A percentile compares a stretch with the other conserved stretches of the same genome.
phyloP scores from a whole-genome alignment of 1,140 invertebrate genomes.

The Steinernema khuongi region DNA sequence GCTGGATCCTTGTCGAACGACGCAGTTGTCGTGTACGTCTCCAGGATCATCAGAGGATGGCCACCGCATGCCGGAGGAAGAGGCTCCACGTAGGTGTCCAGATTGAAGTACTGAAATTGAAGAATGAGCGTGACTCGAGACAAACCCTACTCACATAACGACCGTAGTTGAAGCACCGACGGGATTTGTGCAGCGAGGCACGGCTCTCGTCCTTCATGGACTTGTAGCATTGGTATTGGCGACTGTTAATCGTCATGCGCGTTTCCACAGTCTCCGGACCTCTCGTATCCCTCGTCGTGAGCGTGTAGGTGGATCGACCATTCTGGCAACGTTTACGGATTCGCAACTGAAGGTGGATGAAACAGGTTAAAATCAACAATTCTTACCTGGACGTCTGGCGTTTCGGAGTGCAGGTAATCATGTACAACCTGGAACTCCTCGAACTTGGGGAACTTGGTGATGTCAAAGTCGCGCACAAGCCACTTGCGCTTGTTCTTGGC shows the following conservation, averaged over 20 bases:
- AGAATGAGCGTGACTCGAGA: neutral
- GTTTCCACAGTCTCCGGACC: constrained; percentile 82
- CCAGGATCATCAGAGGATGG: constrained; percentile 64
- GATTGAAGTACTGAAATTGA: constrained; percentile 80
- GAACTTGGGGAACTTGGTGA: constrained; percentile 75
- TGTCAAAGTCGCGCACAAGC: constrained; percentile 46
- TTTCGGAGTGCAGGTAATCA: constrained; percentile 71
- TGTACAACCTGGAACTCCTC: constrained; percentile 96
- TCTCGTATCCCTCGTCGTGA: constrained; percentile 81
- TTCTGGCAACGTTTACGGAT: constrained; percentile 90
- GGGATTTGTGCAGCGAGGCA: constrained; percentile 85
- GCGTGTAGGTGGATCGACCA: constrained; percentile 85
- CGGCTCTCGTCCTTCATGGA: constrained; percentile 87
- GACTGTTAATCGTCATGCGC: constrained; percentile 81
- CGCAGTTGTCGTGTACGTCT: constrained; percentile 87
- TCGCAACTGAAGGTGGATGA: constrained; percentile 72
- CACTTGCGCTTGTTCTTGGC: constrained; percentile 68
- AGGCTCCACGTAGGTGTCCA: constrained; percentile 90
- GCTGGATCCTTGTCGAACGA: constrained; percentile 67
- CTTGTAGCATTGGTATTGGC: constrained; percentile 87
- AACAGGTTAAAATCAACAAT: too few species aligned
- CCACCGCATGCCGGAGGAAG: constrained; percentile 69
- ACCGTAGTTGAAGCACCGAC: constrained; percentile 91
- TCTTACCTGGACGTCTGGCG: constrained; percentile 65
- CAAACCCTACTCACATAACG: constrained; percentile 62